Conservation (phyloP, 2,797 vertebrate genomes). For the Enteromius trimaculatus region DNA sequence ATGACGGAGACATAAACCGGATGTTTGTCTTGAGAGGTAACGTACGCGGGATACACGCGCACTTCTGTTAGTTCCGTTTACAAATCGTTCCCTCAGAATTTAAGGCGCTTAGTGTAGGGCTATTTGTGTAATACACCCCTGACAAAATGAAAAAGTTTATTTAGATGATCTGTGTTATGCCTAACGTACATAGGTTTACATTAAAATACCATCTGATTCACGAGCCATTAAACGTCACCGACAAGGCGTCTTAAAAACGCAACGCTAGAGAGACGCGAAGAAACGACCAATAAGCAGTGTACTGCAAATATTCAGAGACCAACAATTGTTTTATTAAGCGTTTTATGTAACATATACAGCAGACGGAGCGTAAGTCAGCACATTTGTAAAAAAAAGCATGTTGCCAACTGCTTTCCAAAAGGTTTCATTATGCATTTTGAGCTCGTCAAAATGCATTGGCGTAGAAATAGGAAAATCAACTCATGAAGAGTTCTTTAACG, state of each 20-base stretch:
- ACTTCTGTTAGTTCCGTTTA: conserved; percentile 52
- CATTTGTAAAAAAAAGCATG: conserved; percentile 8
- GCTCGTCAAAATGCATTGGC: conserved; percentile 8
- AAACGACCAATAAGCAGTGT: no score
- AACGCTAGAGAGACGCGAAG: not conserved
- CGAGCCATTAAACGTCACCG: not conserved
- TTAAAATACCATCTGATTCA: no score
- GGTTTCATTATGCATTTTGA: conserved; percentile 7
- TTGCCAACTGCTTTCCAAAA: conserved; percentile 11
- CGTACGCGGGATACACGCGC: conserved; percentile 20
- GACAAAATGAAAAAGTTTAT: not conserved
- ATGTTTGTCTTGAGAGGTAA: conserved; percentile 26
- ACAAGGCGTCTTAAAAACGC: not conserved
- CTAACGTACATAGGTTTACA: not conserved
- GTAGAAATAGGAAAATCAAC: conserved; percentile 1
- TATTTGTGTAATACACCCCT: not conserved
- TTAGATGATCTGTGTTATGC: not conserved
- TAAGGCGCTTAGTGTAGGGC: not conserved
- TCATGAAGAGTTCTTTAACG: not conserved
- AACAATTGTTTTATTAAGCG: not conserved
- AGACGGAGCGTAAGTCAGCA: not conserved
- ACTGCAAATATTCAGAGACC: not conserved
- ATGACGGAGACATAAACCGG: conserved; percentile 11
- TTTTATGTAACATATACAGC: conserved; percentile 1
- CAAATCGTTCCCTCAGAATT: conserved; percentile 4